phyloP scores from a whole-genome alignment of 2,113 vertebrate species.

The Tachysurus fulvidraco region DNA sequence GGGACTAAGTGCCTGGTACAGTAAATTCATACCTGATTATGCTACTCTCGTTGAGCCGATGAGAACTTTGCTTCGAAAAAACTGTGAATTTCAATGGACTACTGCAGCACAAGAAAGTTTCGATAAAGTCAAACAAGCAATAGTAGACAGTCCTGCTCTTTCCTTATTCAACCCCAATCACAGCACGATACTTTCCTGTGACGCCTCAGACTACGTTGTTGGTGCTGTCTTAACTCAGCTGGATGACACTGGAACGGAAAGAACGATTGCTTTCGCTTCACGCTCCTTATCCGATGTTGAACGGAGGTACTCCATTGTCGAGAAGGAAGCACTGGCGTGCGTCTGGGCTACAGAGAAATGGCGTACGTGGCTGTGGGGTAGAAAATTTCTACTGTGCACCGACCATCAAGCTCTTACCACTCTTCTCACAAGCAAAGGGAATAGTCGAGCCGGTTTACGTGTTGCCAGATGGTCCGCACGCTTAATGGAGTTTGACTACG shows the following conservation, averaged over 20 bases:
- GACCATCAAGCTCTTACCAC: slow-evolving; percentile 46
- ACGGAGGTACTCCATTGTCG: slow-evolving; percentile 28
- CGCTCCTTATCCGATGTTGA: too few relatives aligned
- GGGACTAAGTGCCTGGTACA: too few relatives aligned
- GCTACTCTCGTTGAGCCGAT: too few relatives aligned
- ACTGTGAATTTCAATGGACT: too few relatives aligned
- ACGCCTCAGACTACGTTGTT: slow-evolving; percentile 40
- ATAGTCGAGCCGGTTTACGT: neutral
- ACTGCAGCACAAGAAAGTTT: slow-evolving; percentile 17
- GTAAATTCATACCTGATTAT: too few relatives aligned
- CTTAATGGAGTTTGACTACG: too few relatives aligned
- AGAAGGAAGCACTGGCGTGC: slow-evolving; percentile 33
- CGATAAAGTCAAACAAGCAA: slow-evolving; percentile 26
- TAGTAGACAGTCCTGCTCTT: slow-evolving; percentile 34
- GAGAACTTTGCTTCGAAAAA: too few relatives aligned
- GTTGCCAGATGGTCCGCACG: too few relatives aligned
- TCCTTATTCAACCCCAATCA: slow-evolving; percentile 41
- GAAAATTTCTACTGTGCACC: slow-evolving; percentile 25
- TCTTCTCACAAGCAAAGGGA: slow-evolving; percentile 29
- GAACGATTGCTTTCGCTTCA: neutral
- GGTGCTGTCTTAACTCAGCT: slow-evolving; percentile 20
- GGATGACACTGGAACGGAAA: neutral
- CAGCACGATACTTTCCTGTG: slow-evolving; percentile 33
- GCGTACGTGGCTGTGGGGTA: slow-evolving; percentile 39
- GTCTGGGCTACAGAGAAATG: slow-evolving; percentile 48